These are phyloP conservation scores for Diachasmimorpha longicaudata DNA, from an alignment of 1,140 invertebrate species.

Conservation along the genomic window DNA sequence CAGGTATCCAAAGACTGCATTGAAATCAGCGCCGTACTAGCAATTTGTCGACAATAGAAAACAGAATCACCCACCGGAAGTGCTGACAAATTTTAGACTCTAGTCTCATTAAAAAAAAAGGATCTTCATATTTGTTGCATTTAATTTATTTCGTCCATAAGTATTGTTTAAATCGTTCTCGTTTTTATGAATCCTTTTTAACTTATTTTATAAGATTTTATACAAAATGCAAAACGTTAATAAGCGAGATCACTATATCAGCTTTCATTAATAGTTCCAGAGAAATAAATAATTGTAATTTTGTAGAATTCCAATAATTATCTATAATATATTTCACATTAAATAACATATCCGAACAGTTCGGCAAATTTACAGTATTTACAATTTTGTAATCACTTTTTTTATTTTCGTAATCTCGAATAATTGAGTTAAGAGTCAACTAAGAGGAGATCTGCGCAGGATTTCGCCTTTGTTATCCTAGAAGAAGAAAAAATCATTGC, in stretches of 20 bases:
- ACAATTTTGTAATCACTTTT: constrained; percentile 34
- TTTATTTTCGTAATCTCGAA: constrained; percentile 28
- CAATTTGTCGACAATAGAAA: constrained; percentile 1
- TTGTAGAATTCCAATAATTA: constrained; percentile 36
- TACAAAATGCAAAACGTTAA: not conserved
- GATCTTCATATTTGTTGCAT: constrained; percentile 45
- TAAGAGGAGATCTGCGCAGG: constrained; percentile 61
- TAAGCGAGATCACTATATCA: constrained; percentile 3
- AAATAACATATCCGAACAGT: constrained; percentile 35
- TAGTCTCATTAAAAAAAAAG: constrained; percentile 51
- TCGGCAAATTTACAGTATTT: constrained; percentile 56
- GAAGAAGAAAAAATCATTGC: constrained; percentile 25
- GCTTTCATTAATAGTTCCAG: constrained; percentile 8
- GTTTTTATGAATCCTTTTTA: constrained; percentile 22
- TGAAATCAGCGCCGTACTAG: constrained; percentile 55
- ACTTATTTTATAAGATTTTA: constrained; percentile 25
- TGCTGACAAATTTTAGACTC: constrained; percentile 52
- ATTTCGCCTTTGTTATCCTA: constrained; percentile 62
- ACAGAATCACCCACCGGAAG: constrained; percentile 45
- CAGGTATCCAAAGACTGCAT: constrained; percentile 53
- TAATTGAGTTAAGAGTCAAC: constrained; percentile 34
- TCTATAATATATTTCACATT: constrained; percentile 26
- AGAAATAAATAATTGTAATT: constrained; percentile 24
- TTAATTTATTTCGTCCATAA: constrained; percentile 47
- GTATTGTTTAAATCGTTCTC: not conserved